These are phyloP conservation scores for Anthophora plumipes DNA, from an alignment of 2,888 invertebrate species.

Conservation along the genomic window DNA sequence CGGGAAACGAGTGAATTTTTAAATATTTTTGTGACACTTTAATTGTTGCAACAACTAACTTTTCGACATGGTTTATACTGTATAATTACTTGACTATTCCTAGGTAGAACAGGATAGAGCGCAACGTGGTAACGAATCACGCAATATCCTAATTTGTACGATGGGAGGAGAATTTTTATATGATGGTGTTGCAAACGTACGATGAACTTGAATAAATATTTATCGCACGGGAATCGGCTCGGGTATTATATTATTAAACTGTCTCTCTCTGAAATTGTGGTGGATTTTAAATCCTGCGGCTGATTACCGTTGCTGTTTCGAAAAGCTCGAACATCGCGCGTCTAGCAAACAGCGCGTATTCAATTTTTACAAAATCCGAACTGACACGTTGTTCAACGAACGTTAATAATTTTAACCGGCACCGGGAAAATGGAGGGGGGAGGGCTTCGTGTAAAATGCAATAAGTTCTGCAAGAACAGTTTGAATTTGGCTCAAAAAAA, in stretches of 20 bases:
- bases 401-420: conserved; percentile 20
- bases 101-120: no score
- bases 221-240: conserved; percentile 1
- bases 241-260: conserved; percentile 24
- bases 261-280: conserved; percentile 7
- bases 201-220: conserved; percentile 26
- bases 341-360: background rate
- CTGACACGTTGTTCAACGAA: conserved; percentile 2
- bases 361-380: conserved; percentile 6
- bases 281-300: conserved; percentile 9
- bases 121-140: no score
- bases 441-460: background rate
- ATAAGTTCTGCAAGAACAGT: conserved; percentile 2
- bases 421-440: background rate
- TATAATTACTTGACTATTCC: no score
- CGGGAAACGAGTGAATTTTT: background rate
- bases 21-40: no score
- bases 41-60: background rate
- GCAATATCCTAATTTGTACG: conserved; percentile 4
- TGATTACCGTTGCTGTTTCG: background rate
- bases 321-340: background rate
- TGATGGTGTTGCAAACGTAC: conserved; percentile 9
- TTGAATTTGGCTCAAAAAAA: conserved; percentile 3
- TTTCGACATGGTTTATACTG: background rate
- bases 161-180: background rate